phyloP scores from a whole-genome alignment of 2,888 invertebrate genomes.

The Apotomis betuletana region DNA sequence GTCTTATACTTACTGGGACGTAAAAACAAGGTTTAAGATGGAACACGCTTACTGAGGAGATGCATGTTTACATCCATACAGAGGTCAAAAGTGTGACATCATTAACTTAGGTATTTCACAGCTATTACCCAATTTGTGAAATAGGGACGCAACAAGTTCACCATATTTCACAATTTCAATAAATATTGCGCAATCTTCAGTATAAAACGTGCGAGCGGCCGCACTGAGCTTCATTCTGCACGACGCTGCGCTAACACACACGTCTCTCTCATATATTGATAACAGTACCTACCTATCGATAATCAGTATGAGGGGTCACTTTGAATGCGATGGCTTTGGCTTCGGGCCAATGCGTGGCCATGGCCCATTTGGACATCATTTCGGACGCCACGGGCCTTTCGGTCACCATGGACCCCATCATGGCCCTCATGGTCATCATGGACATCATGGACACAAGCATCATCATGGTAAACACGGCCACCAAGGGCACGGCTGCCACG shows the following conservation, averaged over 20 bases:
- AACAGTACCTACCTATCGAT: no score
- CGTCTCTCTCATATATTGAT: background rate
- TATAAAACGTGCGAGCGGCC: conserved; percentile 17
- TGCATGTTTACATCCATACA: no score
- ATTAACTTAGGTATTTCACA: background rate
- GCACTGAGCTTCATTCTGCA: background rate
- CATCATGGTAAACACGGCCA: conserved; percentile 4
- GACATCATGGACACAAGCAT: conserved; percentile 14
- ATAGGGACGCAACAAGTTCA: conserved; percentile 4
- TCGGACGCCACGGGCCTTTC: background rate
- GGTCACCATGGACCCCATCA: conserved; percentile 3
- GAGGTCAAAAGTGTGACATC: background rate
- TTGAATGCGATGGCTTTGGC: conserved; percentile 18
- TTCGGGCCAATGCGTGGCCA: conserved; percentile 24
- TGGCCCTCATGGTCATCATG: conserved; percentile 15
- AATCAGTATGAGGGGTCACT: conserved; percentile 30
- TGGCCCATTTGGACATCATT: background rate
- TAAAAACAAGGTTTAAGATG: no score
- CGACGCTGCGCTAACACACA: background rate
- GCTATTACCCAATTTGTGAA: conserved; percentile 7
- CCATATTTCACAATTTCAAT: background rate
- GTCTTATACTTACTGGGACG: no score
- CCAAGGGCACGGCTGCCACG: background rate
- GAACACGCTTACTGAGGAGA: no score
- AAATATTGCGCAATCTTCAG: background rate